Conservation (phyloP, 2,797 vertebrate genomes). For the Muscicapa comitata region DNA sequence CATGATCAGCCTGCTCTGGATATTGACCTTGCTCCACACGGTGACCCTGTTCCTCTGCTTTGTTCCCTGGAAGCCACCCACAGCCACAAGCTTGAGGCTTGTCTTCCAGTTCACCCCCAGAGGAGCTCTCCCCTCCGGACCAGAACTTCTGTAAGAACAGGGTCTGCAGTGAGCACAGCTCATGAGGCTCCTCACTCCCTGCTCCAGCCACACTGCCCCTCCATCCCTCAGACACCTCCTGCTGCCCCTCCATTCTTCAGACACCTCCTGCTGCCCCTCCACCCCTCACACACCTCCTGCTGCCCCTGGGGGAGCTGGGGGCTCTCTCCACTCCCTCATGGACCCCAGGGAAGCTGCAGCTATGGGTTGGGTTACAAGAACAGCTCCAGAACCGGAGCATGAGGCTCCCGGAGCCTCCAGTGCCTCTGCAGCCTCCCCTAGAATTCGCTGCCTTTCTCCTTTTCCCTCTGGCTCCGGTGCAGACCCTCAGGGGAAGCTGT, state of each 20-base stretch:
- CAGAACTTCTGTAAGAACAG: neutral
- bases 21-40: neutral
- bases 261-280: neutral
- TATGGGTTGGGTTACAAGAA: neutral
- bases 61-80: neutral
- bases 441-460: neutral
- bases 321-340: neutral
- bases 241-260: too few species aligned
- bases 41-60: neutral
- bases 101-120: neutral
- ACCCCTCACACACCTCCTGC: neutral
- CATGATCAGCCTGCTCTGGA: neutral
- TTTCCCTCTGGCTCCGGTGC: neutral
- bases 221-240: too few species aligned
- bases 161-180: neutral
- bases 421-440: neutral
- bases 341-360: neutral
- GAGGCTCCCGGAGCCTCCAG: neutral
- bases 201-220: neutral
- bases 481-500: neutral
- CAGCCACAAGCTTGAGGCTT: neutral
- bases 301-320: neutral
- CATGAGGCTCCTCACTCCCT: neutral
- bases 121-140: neutral
- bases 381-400: fast-evolving